Evolutionary conservation across 2,797 vertebrate genomes (phyloP), one percentile per base, ranked within the genome.

Genomic region (Acanthopagrus latus): DNA sequence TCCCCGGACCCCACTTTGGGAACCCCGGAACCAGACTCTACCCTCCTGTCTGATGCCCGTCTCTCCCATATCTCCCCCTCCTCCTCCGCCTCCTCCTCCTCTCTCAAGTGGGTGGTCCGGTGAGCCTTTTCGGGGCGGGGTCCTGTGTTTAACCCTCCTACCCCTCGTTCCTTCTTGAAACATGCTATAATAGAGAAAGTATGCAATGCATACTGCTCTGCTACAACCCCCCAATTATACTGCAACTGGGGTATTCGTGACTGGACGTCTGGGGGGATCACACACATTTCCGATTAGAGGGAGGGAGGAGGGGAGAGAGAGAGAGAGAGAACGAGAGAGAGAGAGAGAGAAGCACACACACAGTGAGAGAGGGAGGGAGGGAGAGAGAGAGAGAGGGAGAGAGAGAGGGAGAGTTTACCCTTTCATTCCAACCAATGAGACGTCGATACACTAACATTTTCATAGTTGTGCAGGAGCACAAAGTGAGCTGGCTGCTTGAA

Each of bases 171-270:
- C 76, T 86, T 89, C 91, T 91, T 92, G 86, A 90, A 94, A 92
- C 89, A 93, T 93, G 93, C 91, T 94, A 94, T 95, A 94, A 95
- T 95, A 94, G 93, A 94, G 91, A 94, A 95, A 93, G 91, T 94
- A 94, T 95, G 94, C 88, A 88, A 90, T 93, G 89, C 92, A 92
- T 91, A 92, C 84, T 89, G 91, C 91, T 84, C 86, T 80, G 86
- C 86, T 88, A 86, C 91, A 93, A 90, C 91, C 91, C 90, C 90
- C 92, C 88, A 92, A 89, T 92, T 91, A 91, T 88, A 88, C 86
- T 94, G 89, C 93, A 92, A 90, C 91, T 85, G 91, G 93, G 91
- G 92, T 92, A 89, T 92, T 93, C 90, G 89, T 92, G 92, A 93
- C 91, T 92, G 90, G 89, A 91, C 86, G 90, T 92, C 88, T 93